Base-by-base conservation (phyloP, 2,888 invertebrate genomes). In the Campaea margaritaria region DNA sequence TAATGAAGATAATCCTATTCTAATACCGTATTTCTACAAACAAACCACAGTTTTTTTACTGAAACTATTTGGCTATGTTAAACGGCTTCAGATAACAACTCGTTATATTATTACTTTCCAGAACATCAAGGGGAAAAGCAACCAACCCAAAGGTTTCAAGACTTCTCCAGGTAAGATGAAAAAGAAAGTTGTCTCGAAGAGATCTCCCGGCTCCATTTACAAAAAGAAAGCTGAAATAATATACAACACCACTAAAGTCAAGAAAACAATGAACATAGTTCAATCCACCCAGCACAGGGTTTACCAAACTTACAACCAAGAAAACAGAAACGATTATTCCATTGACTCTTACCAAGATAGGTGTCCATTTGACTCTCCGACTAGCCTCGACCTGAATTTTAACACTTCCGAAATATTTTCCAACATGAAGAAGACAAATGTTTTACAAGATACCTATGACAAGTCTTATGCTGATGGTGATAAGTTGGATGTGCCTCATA, bases 331-430 rank as follows among this genome's bases (percentile, higher is more conserved):
- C 68, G 81, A 87, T 48, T 76, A 78, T 62, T 79, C 80, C 0
- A 65, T 76, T 13, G 75, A 80, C 16, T 72, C 74, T 2, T 77
- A 78, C 45, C 63, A 62, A 45, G 62, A 72, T 28, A 84, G 77
- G 66, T 89, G 89, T 59, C 91, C 92, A 0, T 92, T 92, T 75
- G 89, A 85, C 56, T 87, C 89, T 10, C 78, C 82, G 39, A 73
- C 75, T 41, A 86, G 81, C 54, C 45, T 78, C 50, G 84, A 89
- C 53, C 73, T 87, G 9, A 82, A 83, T 60, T 91, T 91, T 72
- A 81, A 91, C 56, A 88, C 85, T 28, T 84, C 91, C 8, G 91
- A 89, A 79, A 73, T 91, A 65, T 92, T 92, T 73, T 83, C 87
- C 3, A 87, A 85, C 52, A 75, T 84, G 70, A 81, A 81, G 66